Base-by-base conservation (phyloP, 2,113 vertebrate genomes). In the Trachemys scripta region DNA sequence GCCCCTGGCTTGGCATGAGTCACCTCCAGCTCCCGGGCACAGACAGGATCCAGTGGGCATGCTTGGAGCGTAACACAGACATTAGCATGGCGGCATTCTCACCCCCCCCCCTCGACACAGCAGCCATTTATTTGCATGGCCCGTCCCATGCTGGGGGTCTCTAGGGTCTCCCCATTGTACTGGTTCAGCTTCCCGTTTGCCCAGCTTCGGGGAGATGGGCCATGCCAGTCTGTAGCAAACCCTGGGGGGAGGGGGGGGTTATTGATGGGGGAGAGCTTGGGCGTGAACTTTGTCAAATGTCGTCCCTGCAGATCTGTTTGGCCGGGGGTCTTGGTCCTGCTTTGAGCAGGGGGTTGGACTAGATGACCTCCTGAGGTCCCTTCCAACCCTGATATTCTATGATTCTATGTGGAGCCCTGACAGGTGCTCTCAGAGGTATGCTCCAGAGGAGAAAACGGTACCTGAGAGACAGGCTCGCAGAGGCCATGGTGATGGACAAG, bases 21-120 rank as follows among this genome's bases (percentile, higher is more conserved):
- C 72, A 7, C 22, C 72, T 25, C 72, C 24, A 13, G 38, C 38
- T 13, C 38, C 24, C 12, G 38, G 24, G 38, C 22, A 24, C 11
- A 22, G 38, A 13, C 24, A 45, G 22, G 10, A 45, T 24, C 72
- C 38, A 24, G 38, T 7, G 38, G 72, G 10, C 10, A 10, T 45
- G 38, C 72, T 42, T 3, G 9, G 72, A 75, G 38, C 72, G 10
- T 10, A 25, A 38, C 72, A 12, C 38, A 22, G n/a, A 38, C 20
- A 72, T 72, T 38, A n/a, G 65, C n/a, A 13, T 22, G 38, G 72
- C 38, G n/a, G 5, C 17, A 2, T 11, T 42, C 59, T 2, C 57
- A 10, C 3, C 10, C 59, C 4, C 35, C 16, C 3, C n/a, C 5
- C 35, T 9, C 1, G 35, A n/a, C n/a, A 24, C 69, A 69, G 20